Conservation (phyloP, 2,797 vertebrate species). For the Aphelocoma californica region DNA sequence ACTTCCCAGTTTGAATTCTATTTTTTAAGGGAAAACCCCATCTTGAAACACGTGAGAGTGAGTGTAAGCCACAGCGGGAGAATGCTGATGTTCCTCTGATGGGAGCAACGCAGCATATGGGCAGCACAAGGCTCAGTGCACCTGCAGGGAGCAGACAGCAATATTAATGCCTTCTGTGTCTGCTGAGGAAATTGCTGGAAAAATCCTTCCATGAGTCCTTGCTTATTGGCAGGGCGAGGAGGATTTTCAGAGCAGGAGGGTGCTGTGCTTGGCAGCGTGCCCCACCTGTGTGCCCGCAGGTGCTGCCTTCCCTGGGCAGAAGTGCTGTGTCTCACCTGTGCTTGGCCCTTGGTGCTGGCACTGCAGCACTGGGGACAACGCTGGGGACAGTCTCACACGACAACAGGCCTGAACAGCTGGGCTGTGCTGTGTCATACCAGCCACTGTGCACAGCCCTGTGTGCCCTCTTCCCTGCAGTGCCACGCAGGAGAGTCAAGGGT, state of each 20-base stretch:
- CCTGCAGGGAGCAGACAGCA: neutral
- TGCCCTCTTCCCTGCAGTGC: neutral
- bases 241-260: neutral
- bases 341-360: accelerated
- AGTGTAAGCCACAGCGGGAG: neutral
- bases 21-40: neutral
- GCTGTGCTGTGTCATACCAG: neutral
- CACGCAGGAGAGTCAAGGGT: accelerated
- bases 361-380: neutral
- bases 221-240: neutral
- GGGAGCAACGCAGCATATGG: neutral
- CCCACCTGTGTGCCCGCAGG: accelerated
- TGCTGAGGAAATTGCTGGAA: neutral
- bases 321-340: neutral
- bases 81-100: neutral
- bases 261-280: neutral
- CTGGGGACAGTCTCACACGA: accelerated
- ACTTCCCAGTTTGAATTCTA: neutral
- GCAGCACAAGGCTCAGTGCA: neutral
- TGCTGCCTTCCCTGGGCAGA: neutral
- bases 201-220: neutral
- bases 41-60: neutral
- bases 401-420: accelerated
- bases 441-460: accelerated
- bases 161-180: neutral